phyloP scores from a whole-genome alignment of 2,113 vertebrate species.

The Apistogramma diplotaenia region DNA sequence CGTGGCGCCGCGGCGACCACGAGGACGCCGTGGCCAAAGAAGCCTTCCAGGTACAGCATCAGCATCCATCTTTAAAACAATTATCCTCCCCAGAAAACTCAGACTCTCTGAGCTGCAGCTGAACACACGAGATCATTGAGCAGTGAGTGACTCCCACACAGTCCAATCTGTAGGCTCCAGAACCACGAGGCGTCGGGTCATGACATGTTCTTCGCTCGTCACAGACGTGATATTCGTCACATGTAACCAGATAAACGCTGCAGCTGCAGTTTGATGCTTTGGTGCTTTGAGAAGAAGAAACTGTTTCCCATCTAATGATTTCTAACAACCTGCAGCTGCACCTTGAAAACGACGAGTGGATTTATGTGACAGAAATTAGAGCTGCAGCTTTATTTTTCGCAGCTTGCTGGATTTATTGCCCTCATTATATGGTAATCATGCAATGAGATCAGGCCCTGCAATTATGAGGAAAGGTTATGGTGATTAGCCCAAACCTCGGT shows the following conservation, averaged over 20 bases:
- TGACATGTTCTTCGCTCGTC: no score
- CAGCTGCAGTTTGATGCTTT: background rate
- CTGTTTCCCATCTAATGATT: background rate
- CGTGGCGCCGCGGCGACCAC: constrained; percentile 83
- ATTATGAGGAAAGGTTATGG: background rate
- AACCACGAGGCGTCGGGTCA: no score
- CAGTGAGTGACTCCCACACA: no score
- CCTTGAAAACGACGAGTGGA: background rate
- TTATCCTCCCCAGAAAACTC: no score
- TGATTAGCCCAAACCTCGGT: background rate
- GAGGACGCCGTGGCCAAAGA: constrained; percentile 77
- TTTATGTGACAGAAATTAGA: background rate
- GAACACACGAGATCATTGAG: background rate
- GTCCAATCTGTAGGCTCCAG: no score
- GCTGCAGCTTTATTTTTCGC: background rate
- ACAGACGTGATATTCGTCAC: no score
- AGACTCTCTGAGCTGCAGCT: no score
- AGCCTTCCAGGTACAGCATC: constrained; percentile 82
- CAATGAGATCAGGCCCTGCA: background rate
- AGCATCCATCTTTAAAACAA: background rate
- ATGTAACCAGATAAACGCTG: no score
- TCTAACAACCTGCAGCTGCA: background rate
- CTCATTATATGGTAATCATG: background rate
- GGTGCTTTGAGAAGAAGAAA: background rate
- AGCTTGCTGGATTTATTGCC: background rate